These are phyloP conservation scores for Muscina levida DNA, from an alignment of 2,888 invertebrate genomes.

Conservation along the genomic window DNA sequence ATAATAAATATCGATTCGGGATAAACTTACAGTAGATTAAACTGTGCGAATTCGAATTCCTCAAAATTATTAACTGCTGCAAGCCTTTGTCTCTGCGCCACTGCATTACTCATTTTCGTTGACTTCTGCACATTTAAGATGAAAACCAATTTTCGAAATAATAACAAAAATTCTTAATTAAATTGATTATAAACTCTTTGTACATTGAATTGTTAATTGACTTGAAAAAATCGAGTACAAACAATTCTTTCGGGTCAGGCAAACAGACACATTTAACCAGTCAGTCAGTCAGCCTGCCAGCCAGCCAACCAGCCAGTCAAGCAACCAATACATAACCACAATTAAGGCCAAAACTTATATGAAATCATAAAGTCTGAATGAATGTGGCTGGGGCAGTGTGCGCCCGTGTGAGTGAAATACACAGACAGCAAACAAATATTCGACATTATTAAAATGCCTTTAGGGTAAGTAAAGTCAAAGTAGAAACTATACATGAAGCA, in stretches of 20 bases:
- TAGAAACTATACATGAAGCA: slow-evolving; percentile 30
- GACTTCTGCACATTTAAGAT: not conserved
- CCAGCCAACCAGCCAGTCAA: slow-evolving; percentile 30
- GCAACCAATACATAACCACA: slow-evolving; percentile 31
- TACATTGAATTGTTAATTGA: slow-evolving; percentile 58
- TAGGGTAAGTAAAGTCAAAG: slow-evolving; percentile 52
- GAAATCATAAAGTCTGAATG: slow-evolving; percentile 33
- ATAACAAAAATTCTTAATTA: slow-evolving; percentile 48
- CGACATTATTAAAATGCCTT: slow-evolving; percentile 64
- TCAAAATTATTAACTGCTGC: not conserved
- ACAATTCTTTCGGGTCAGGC: too few species aligned
- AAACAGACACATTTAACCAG: slow-evolving; percentile 15
- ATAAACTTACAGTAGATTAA: too few species aligned
- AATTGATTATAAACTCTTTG: slow-evolving; percentile 46
- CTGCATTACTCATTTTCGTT: not conserved
- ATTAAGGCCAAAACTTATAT: slow-evolving; percentile 27
- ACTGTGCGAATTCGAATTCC: too few species aligned
- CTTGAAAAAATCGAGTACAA: slow-evolving; percentile 49
- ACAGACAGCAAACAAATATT: slow-evolving; percentile 56
- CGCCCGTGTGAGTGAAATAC: not conserved
- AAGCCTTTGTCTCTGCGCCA: not conserved
- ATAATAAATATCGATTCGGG: too few species aligned
- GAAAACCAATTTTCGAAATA: slow-evolving; percentile 34
- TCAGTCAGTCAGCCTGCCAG: not conserved
- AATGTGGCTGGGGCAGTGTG: slow-evolving; percentile 10